Conservation (phyloP, 1,140 invertebrate genomes). For the Campoletis sonorensis region DNA sequence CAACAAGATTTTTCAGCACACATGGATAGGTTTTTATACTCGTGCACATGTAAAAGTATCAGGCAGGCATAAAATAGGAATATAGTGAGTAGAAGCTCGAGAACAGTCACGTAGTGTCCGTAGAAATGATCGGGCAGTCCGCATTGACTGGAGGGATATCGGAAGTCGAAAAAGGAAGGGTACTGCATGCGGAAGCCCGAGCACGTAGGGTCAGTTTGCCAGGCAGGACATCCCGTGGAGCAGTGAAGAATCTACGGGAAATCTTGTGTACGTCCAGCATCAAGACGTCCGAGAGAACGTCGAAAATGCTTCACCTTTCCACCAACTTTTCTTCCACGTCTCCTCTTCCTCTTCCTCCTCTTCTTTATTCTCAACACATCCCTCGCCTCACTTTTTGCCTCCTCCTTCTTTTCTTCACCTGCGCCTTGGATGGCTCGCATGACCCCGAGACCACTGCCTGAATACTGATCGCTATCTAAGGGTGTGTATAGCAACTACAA, state of each 20-base stretch:
- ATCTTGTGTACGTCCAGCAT: slow-evolving; percentile 62
- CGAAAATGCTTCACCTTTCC: slow-evolving; percentile 31
- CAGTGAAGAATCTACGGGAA: slow-evolving; percentile 61
- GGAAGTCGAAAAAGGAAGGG: slow-evolving; percentile 58
- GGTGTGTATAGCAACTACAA: not conserved
- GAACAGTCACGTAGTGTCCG: slow-evolving; percentile 18
- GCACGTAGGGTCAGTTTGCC: slow-evolving; percentile 67
- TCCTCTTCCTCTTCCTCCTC: slow-evolving; percentile 18
- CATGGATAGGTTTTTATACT: not conserved
- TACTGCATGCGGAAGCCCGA: slow-evolving; percentile 63
- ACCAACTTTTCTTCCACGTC: slow-evolving; percentile 2
- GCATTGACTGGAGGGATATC: slow-evolving; percentile 54
- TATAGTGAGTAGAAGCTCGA: not conserved
- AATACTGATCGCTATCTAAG: slow-evolving; percentile 59
- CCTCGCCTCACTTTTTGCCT: not conserved
- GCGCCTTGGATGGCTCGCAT: slow-evolving; percentile 48
- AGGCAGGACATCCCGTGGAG: slow-evolving; percentile 60
- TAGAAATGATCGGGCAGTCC: slow-evolving; percentile 38
- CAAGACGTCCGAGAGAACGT: slow-evolving; percentile 39
- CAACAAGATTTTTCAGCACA: too few species aligned
- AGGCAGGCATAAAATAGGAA: not conserved
- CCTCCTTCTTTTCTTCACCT: slow-evolving; percentile 8
- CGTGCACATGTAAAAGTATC: not conserved
- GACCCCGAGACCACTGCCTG: slow-evolving; percentile 56
- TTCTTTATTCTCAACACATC: slow-evolving; percentile 24